Evolutionary conservation across 2,888 invertebrate genomes (phyloP).

Genomic region (Eulithis prunata): DNA sequence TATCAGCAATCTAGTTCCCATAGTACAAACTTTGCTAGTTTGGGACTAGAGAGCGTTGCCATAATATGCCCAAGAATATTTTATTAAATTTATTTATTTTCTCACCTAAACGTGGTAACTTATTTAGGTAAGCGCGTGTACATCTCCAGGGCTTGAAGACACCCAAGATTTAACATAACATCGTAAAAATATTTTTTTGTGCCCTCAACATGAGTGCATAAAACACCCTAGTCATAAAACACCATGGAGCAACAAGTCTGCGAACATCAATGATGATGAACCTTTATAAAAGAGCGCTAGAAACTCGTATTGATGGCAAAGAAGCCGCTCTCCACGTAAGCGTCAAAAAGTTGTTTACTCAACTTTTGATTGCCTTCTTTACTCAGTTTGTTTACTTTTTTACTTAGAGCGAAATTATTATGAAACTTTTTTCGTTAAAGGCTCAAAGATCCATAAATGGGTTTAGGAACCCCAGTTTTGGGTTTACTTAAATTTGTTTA

Average conservation of each 20-base stretch:
- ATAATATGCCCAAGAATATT: too few species aligned
- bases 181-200: conserved; percentile 53
- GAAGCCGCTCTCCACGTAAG: conserved; percentile 61
- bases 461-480: conserved; percentile 62
- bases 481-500: conserved; percentile 62
- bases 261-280: conserved; percentile 1
- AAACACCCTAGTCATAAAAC: background rate
- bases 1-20: too few species aligned
- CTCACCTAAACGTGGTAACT: conserved; percentile 50
- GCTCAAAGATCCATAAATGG: conserved; percentile 74
- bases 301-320: conserved; percentile 9
- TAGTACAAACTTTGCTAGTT: too few species aligned
- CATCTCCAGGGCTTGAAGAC: conserved; percentile 49
- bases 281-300: background rate
- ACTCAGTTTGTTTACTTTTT: conserved; percentile 77
- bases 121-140: conserved; percentile 51
- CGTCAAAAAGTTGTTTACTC: conserved; percentile 74
- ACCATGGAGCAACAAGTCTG: background rate
- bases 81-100: too few species aligned
- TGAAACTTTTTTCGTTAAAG: conserved; percentile 78
- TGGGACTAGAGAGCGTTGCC: too few species aligned
- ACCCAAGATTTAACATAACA: conserved; percentile 61
- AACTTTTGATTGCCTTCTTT: conserved; percentile 81
- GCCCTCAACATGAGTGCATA: conserved; percentile 31
- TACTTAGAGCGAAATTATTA: conserved; percentile 76